Percentiles rank a stretch among this genome's conserved stretches.
These are phyloP conservation scores for Rhipidura dahli DNA, from an alignment of 2,113 vertebrate genomes.

Conservation along the genomic window DNA sequence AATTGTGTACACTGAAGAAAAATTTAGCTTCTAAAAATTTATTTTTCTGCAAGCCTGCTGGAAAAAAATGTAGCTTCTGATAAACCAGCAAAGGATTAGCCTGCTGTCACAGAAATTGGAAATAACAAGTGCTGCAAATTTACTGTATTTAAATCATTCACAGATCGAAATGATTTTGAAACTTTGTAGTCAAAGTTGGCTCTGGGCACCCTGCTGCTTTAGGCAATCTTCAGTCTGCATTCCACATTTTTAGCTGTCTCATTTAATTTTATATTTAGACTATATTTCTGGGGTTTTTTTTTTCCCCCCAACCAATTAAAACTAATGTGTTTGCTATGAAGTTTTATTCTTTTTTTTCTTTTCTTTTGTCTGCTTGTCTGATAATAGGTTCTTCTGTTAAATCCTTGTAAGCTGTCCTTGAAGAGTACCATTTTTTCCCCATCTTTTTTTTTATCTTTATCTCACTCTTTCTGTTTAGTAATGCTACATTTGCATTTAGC, in stretches of 20 bases:
- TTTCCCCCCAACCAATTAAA: neutral
- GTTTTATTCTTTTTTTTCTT: neutral
- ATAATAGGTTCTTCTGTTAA: neutral
- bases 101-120: neutral
- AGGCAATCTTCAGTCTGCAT: neutral
- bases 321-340: neutral
- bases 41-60: neutral
- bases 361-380: neutral
- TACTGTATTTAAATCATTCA: neutral
- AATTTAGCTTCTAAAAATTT: neutral
- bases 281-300: neutral
- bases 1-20: neutral
- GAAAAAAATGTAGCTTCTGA: neutral
- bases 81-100: neutral
- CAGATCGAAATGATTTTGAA: neutral
- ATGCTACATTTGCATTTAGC: neutral
- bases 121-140: neutral
- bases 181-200: neutral
- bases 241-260: neutral
- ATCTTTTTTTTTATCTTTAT: neutral
- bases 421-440: neutral
- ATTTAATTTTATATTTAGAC: neutral
- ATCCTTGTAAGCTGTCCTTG: neutral
- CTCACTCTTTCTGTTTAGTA: neutral
- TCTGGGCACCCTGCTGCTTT: neutral